Conservation (phyloP, 2,797 vertebrate species). For the Petrocephalus sullivani region DNA sequence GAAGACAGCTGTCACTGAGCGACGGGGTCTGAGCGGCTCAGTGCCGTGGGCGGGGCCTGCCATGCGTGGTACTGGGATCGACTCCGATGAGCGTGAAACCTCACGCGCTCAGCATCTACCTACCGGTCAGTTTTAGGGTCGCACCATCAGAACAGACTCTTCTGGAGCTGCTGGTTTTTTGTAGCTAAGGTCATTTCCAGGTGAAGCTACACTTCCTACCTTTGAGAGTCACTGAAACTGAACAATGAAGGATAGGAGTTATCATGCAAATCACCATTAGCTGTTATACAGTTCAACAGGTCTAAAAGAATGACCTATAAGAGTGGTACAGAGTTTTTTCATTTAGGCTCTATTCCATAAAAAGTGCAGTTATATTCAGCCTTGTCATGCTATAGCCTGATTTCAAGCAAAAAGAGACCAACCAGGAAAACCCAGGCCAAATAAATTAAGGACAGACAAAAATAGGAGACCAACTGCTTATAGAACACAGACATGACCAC, state of each 20-base stretch:
- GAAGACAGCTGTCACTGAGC: background rate
- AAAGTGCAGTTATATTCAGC: background rate
- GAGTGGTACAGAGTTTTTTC: background rate
- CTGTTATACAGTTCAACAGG: background rate
- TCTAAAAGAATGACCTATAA: background rate
- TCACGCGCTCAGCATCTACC: background rate
- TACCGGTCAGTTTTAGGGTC: background rate
- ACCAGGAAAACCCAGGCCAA: background rate
- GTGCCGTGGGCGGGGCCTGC: background rate
- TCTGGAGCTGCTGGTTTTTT: background rate
- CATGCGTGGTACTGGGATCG: background rate
- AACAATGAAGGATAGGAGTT: background rate
- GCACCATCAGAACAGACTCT: background rate
- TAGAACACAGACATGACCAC: background rate
- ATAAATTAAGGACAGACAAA: slow-evolving; percentile 11
- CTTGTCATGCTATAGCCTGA: background rate
- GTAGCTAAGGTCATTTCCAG: background rate
- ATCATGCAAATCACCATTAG: background rate
- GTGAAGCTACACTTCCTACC: background rate
- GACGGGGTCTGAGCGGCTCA: background rate
- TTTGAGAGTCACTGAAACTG: background rate
- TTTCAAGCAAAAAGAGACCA: background rate
- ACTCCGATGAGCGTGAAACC: background rate
- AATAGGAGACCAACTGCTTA: background rate
- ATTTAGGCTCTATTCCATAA: background rate